These are phyloP conservation scores for Poecilia wingei DNA, from an alignment of 2,797 vertebrate species.

Conservation along the genomic window DNA sequence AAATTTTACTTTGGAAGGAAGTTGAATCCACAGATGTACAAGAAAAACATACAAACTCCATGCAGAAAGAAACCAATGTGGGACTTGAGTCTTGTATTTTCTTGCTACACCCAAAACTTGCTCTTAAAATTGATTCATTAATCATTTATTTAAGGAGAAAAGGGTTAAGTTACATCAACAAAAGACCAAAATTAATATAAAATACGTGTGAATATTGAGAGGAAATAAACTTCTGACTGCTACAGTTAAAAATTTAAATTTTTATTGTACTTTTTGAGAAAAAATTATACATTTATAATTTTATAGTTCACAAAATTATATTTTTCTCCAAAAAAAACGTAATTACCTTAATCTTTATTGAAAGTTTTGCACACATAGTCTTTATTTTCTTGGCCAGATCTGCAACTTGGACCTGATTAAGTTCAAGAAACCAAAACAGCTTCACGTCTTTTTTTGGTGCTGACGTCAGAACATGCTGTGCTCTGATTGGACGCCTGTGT, in stretches of 20 bases:
- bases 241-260: not conserved
- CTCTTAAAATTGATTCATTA: not conserved
- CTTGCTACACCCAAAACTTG: not conserved
- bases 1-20: not conserved
- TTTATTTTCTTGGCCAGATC: not conserved
- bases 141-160: not conserved
- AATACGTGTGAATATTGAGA: not conserved
- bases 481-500: slow-evolving; percentile 25
- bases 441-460: not conserved
- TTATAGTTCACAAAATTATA: not conserved
- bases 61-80: not conserved
- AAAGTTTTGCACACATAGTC: not conserved
- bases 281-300: too few species aligned
- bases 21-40: not conserved
- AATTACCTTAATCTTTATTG: not conserved
- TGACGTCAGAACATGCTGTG: not conserved
- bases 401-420: not conserved
- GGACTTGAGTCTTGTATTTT: not conserved
- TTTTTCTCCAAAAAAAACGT: not conserved
- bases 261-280: not conserved
- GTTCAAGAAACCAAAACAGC: not conserved
- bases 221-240: not conserved
- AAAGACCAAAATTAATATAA: not conserved
- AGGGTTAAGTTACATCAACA: not conserved
- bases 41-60: not conserved